Evolutionary conservation across 2,797 vertebrate species (phyloP), one percentile per base, ranked within the genome.

Genomic region (Pseudocheirus occidentalis): DNA sequence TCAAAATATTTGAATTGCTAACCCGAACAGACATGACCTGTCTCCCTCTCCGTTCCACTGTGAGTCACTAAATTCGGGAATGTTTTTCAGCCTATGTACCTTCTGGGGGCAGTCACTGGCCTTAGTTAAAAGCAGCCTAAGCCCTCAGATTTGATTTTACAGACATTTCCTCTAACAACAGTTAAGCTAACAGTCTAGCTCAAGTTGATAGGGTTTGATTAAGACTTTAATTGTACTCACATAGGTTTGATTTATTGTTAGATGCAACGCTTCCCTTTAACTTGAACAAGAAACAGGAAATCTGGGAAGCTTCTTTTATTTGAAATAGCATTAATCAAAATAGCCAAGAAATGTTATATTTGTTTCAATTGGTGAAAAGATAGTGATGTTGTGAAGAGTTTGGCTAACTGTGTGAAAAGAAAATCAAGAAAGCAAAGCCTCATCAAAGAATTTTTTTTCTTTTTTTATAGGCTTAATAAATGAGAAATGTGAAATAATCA

Each of bases 261-360:
- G 87, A 57, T 94, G 90, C 31, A 87, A 11, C 27, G 9, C 5
- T 87, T 81, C 40, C 40, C 9, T 87, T 87, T 81, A 81, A 87
- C 50, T 24, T 87, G 73, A 46, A 3, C 31, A 94, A 87, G 90
- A 94, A 92, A 11, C 11, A 56, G 57, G 50, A 97, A 94, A 90
- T 95, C 34, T 54, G 90, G 58, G 59, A 92, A 91, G 89, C 55
- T 94, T 94, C 40, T 93, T 96, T 93, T 55, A 11, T 96, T 94
- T 96, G 94, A 92, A 98, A 95, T 91, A 18, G 66, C 92, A 92
- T 94, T 94, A 96, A 91, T 92, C 50, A 94, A 93, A 54, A 91
- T 92, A 92, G 13, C 95, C 81, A 29, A 92, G 55, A 73, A 50
- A 91, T 73, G 52, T 66, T 92, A 58, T 91, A 89, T 66, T 62